phyloP scores from a whole-genome alignment of 2,888 invertebrate genomes.

The Phaedon cochleariae region DNA sequence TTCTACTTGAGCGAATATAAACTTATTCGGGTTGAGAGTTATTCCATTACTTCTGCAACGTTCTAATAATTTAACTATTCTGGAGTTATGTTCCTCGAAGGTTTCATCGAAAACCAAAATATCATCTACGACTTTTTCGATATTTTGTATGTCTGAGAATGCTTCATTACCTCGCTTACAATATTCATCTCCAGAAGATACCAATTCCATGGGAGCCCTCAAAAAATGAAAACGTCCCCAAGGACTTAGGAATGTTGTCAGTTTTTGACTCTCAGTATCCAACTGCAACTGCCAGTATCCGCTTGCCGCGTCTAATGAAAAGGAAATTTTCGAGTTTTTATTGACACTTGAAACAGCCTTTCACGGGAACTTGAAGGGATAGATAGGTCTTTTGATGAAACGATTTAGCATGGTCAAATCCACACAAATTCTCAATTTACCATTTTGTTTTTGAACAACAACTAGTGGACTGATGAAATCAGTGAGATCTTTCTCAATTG shows the following conservation, averaged over 20 bases:
- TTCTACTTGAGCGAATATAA: not conserved
- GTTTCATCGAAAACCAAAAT: not conserved
- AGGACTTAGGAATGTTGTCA: not conserved
- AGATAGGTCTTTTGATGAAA: not conserved
- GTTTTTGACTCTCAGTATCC: not conserved
- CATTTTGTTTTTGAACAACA: too few relatives aligned
- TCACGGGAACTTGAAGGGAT: conserved; percentile 6
- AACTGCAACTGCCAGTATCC: not conserved
- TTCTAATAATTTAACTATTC: not conserved
- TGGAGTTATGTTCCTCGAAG: not conserved
- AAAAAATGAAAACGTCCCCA: not conserved
- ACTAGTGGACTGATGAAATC: conserved; percentile 27
- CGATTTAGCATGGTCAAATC: conserved; percentile 25
- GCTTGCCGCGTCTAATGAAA: not conserved
- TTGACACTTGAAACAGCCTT: not conserved
- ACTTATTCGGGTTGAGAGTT: too few relatives aligned
- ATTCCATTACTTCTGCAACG: too few relatives aligned
- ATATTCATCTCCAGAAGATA: conserved; percentile 2
- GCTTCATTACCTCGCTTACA: conserved; percentile 3
- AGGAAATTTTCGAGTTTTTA: not conserved
- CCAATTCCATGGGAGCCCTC: not conserved
- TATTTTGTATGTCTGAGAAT: not conserved
- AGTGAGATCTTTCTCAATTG: conserved; percentile 3
- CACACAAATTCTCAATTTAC: conserved; percentile 25
- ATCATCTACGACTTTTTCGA: conserved; percentile 4